Evolutionary conservation across 2,797 vertebrate species (phyloP), one percentile per base, ranked within the genome.

Genomic region (Anas georgica): DNA sequence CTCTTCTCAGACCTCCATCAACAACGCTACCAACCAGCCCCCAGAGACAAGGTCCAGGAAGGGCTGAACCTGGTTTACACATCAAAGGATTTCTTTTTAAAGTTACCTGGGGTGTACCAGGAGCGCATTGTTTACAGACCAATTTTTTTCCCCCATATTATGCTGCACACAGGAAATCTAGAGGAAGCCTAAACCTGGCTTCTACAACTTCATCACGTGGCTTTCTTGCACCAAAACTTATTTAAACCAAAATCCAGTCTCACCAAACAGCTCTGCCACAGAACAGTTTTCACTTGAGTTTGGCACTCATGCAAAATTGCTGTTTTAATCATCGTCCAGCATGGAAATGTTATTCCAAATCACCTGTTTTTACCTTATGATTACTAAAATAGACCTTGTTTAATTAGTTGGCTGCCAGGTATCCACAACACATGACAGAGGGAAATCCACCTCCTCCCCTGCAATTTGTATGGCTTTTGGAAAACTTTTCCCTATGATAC

Each of bases 351-450:
- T 82, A 46, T 62, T 73, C 74, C 68, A 76, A 88, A 90, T 79
- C 52, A 56, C 50, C 87, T 73, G 66, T 1, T 66, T 88, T 88
- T 73, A 90, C 59, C 87, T 93, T 76, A 26, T 2, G 11, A 59
- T 79, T 90, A 81, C 50, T 26, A 76, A 94, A 94, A 84, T 33
- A 86, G 55, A 74, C 17, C 31, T 67, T 88, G 18, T 84, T 94
- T 91, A 84, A 96, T 91, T 70, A 94, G 77, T 37, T 92, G 88
- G 62, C 83, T 94, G 74, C 84, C 77, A 95, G 91, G 91, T 90
- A 96, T 45, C 59, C 77, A 88, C 25, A 87, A 72, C 79, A 73
- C 22, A 73, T 22, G 76, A 55, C 67, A 84, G 52, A 93, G 70
- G 82, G 67, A 94, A 95, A 93, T 92, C 66, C 33, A 95, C 29